phyloP scores from a whole-genome alignment of 2,888 invertebrate species.

The Brachyopa scutellaris region DNA sequence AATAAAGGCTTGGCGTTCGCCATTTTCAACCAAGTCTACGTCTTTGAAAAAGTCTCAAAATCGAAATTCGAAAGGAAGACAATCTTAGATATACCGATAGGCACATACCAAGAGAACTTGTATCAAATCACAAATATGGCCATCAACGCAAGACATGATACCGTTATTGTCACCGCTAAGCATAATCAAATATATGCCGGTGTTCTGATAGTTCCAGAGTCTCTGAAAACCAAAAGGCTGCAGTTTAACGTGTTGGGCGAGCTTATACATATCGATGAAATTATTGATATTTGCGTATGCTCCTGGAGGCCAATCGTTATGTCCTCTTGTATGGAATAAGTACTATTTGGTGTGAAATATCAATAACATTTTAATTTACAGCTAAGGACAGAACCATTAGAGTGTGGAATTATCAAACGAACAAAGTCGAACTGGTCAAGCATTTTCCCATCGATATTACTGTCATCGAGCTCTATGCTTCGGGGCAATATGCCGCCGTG shows the following conservation, averaged over 20 bases:
- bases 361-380: slow-evolving; percentile 80
- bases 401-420: slow-evolving; percentile 95
- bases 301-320: slow-evolving; percentile 95
- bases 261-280: slow-evolving; percentile 90
- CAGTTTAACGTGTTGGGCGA: slow-evolving; percentile 87
- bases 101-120: slow-evolving; percentile 77
- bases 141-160: slow-evolving; percentile 80
- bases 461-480: slow-evolving; percentile 88
- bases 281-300: slow-evolving; percentile 91
- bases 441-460: slow-evolving; percentile 90
- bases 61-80: slow-evolving; percentile 87
- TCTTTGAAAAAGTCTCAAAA: slow-evolving; percentile 91
- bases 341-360: background rate
- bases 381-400: slow-evolving; percentile 91
- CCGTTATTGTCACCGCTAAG: slow-evolving; percentile 84
- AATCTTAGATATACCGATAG: slow-evolving; percentile 83
- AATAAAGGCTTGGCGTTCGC: slow-evolving; percentile 89
- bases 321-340: slow-evolving; percentile 83
- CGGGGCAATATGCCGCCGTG: slow-evolving; percentile 91
- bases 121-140: slow-evolving; percentile 81
- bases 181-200: slow-evolving; percentile 88
- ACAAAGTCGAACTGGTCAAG: slow-evolving; percentile 89
- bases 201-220: slow-evolving; percentile 85
- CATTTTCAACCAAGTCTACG: slow-evolving; percentile 88
- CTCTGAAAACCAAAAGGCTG: slow-evolving; percentile 83